Base-by-base conservation (phyloP, 30 jellyfish, hydroid and myxozoan species). In the Cassiopea andromeda region DNA sequence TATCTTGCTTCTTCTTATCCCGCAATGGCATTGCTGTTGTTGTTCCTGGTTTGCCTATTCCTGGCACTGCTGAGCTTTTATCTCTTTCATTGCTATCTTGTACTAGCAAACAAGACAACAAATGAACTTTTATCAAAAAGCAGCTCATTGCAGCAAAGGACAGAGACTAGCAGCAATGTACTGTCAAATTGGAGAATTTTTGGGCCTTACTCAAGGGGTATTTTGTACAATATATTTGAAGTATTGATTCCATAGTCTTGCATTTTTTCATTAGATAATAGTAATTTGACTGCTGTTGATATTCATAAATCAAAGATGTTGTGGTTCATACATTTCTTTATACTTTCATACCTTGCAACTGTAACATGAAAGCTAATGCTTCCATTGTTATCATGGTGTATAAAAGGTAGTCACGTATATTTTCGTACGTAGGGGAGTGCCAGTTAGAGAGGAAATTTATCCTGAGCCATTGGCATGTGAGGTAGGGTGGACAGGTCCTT, bases 51-150 rank as follows among this genome's bases (percentile, higher is more conserved):
- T 10, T 90, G 92, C 48, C 85, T 93, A 44, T 93, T 69, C 54
- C 83, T 90, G 79, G 97, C 87, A 7, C 68, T 93, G 50, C 44
- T 73, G 7, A 77, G 95, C 67, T 93, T 93, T 69, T 68, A 54
- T 64, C 72, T 83, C 48, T 93, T 93, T 75, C 98, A 93, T 77
- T 72, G 79, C 44, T 89, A 74, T 66, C 93, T 93, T 54, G 81
- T 88, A 18, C 46, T 93, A 69, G 80, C 97, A 13, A 93, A 93
- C 64, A 87, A 81, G 83, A 93, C 98, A 27, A 89, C 98, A 59
- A 93, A 93, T 74, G 98, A 93, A 77, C 86, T 89, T 19, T 67
- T 83, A 14, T 61, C 81, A 8, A 88, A 92, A 81, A 58, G 83
- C 50, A 80, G 59, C 44, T 46, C 84, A 44, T 50, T 9, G 15